Evolutionary conservation across 2,797 vertebrate genomes (phyloP), one percentile per base, ranked within the genome.

Genomic region (Tympanoctomys barrerae): DNA sequence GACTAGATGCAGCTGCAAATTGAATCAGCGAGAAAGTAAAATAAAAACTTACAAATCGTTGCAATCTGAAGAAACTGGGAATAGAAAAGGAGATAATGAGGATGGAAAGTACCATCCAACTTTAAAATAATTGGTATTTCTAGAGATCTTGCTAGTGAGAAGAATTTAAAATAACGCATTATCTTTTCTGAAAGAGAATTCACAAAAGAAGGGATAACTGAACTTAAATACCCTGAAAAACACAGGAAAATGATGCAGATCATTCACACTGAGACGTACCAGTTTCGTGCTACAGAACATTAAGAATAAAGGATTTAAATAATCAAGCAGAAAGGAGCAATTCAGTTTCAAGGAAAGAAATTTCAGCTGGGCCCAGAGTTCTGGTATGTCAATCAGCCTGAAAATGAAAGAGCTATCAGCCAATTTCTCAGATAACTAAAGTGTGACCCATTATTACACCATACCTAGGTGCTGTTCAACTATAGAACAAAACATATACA

Each of bases 151-250:
- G 83, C n/a, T 31, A 59, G 1, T 92, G 8, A 77, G 36, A 73
- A 16, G 33, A 86, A 88, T 95, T 90, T 62, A 79, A 96, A 95
- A 68, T 86, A 68, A 24, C 2, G 31, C 59, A 33, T 93, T 82
- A 94, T 79, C 22, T 90, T 49, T 92, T 52, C 66, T 85, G 49
- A 90, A 90, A 87, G 22, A 11, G 87, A 62, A 82, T 73, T 82
- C 26, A 78, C 75, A 66, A 85, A 89, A 94, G 46, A 75, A 86
- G 18, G 12, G 94, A 82, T 70, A 86, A 85, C 70, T 39, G 14
- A 96, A 90, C 82, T 75, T 22, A 62, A 95, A 83, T 7, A 22
- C 26, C 36, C 18, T 6, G 59, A 81, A 36, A 78, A 31, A 8
- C 1, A 68, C 31, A 54, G 4, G 33, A 83, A 88, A 95, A n/a